Base-by-base conservation (phyloP, 92 coral and sea anemone species). In the Siderastrea siderea region DNA sequence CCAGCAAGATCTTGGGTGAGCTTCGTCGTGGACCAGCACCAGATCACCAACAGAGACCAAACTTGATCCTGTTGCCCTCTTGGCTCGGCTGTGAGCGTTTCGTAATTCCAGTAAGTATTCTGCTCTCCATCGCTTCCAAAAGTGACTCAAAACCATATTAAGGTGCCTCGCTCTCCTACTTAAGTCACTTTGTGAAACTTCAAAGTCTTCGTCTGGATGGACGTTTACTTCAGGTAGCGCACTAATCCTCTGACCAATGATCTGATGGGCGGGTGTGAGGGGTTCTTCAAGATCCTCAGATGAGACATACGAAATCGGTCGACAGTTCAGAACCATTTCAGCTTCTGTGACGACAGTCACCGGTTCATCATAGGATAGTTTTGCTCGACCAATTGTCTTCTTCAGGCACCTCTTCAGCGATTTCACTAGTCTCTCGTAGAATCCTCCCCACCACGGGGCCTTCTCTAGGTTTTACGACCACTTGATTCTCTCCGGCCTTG, bases 301-400 rank as follows among this genome's bases (percentile, higher is more conserved):
- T 11, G 79, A 86, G 61, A 86, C 85, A 69, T 79, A 79, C 1
- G 80, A 54, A 17, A 86, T 53, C 1, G 89, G 84, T 50, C 77
- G 84, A 8, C 55, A 46, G 7, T 87, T 87, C 54, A 87, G 52
- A 14, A 71, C 50, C 62, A 64, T 57, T 71, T 87, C 91, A 46
- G 79, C 86, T 80, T 87, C 91, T 16, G 80, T 80, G 45, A 87
- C 75, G 4, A 62, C 91, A 38, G 91, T 80, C 7, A 87, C 74
- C 4, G 80, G 48, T 17, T 87, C 86, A 2, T 80, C 81, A 11
- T 87, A 79, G 5, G 86, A 69, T 7, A 79, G 77, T 19, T 51
- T 71, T 13, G 86, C 86, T 54, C 13, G 47, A 16, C 86, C 86
- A 13, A 87, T 66, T 14, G 85, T 86, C 63, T 75, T 85, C 75